Conservation (phyloP, 2,113 vertebrate genomes). For the Todiramphus saurophagus region DNA sequence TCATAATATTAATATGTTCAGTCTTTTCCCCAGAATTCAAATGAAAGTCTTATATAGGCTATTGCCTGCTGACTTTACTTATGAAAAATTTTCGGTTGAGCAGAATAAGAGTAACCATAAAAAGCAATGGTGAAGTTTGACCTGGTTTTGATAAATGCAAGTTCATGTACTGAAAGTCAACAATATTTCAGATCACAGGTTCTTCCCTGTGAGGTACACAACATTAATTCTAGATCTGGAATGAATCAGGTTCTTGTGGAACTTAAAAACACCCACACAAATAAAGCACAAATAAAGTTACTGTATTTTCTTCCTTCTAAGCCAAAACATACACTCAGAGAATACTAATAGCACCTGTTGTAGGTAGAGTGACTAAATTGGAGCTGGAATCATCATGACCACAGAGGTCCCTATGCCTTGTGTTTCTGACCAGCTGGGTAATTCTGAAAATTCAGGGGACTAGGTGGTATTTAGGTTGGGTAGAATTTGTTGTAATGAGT, state of each 20-base stretch:
- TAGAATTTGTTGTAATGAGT: background rate
- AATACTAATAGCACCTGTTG: background rate
- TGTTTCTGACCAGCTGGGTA: background rate
- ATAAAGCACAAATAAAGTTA: background rate
- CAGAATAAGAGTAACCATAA: background rate
- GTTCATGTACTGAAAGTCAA: background rate
- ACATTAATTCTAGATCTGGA: background rate
- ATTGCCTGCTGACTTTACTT: background rate
- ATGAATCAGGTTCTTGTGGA: background rate
- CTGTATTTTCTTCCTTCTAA: background rate
- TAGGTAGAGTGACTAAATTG: background rate
- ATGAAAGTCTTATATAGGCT: background rate
- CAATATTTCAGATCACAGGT: background rate
- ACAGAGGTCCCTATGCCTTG: background rate
- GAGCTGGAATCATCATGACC: background rate
- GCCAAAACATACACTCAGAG: background rate
- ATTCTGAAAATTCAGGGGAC: background rate
- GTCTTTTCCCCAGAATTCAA: background rate
- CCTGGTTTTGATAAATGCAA: background rate
- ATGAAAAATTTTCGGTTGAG: background rate
- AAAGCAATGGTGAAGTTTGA: background rate
- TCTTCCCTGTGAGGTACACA: background rate
- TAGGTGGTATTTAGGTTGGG: background rate
- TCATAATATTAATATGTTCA: background rate
- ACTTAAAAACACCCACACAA: background rate